A percentile compares a stretch with the other conserved stretches of the same genome.
These are phyloP conservation scores for Phragmatobia fuliginosa DNA, from an alignment of 2,888 invertebrate species.

Conservation along the genomic window DNA sequence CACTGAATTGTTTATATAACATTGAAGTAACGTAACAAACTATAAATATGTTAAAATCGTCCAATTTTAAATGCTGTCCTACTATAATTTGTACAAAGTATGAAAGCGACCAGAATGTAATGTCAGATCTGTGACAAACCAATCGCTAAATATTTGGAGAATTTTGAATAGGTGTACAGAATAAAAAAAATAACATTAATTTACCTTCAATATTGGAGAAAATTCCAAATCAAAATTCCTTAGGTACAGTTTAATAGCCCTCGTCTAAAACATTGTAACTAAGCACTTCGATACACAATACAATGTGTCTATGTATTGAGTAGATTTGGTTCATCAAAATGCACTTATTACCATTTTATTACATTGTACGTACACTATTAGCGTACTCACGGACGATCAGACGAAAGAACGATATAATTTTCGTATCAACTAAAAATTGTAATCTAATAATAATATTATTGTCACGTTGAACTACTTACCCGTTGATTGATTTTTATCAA, in stretches of 20 bases:
- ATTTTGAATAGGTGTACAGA: neutral
- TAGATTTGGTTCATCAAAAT: slow-evolving; percentile 67
- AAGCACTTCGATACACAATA: slow-evolving; percentile 42
- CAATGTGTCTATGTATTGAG: slow-evolving; percentile 45
- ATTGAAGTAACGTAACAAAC: neutral
- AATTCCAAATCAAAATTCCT: neutral
- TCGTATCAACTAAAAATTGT: neutral
- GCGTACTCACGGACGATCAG: slow-evolving; percentile 26
- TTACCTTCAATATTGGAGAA: neutral
- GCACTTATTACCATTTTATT: slow-evolving; percentile 58
- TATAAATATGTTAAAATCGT: neutral
- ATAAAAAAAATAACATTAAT: neutral
- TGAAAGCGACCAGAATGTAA: neutral
- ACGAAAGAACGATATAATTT: slow-evolving; percentile 16
- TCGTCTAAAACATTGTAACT: slow-evolving; percentile 16
- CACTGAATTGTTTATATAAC: neutral
- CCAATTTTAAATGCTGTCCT: neutral
- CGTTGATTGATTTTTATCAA: neutral
- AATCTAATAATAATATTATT: neutral
- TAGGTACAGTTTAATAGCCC: neutral
- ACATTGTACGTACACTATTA: slow-evolving; percentile 48
- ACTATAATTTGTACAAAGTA: neutral
- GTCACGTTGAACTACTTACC: neutral
- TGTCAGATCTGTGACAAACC: neutral
- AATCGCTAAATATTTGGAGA: neutral